Conservation (phyloP, 2,113 vertebrate genomes). For the Calidris pugnax region DNA sequence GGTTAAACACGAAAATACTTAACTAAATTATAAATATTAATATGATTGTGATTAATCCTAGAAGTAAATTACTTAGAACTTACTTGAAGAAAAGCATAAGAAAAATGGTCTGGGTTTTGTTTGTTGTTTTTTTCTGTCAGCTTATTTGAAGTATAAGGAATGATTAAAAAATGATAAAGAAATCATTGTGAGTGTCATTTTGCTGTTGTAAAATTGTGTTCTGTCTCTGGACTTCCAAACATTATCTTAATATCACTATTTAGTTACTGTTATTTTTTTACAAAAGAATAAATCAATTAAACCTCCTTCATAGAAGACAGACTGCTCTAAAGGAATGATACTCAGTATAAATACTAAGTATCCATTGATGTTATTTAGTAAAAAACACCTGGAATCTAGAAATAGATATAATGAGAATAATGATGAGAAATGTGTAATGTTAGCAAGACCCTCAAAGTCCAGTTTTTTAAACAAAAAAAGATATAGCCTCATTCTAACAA, state of each 20-base stretch:
- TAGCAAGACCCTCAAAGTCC: neutral
- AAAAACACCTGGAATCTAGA: neutral
- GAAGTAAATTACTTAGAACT: neutral
- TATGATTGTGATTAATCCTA: neutral
- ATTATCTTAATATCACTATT: neutral
- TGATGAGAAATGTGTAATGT: neutral
- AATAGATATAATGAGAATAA: neutral
- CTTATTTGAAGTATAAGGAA: neutral
- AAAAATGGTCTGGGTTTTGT: neutral
- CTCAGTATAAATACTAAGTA: neutral
- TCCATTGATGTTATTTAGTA: neutral
- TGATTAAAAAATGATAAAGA: too few relatives aligned
- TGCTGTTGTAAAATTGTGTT: neutral
- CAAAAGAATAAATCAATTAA: neutral
- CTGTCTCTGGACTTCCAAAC: neutral
- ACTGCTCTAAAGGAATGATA: neutral
- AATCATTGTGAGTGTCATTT: neutral
- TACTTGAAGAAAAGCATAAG: neutral
- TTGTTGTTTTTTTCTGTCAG: neutral
- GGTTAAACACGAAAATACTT: neutral
- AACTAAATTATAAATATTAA: neutral
- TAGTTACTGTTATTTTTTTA: neutral
- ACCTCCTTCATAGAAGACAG: neutral
- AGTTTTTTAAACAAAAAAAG: neutral
- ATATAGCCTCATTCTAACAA: neutral